A percentile compares a stretch with the other conserved stretches of the same genome.
Evolutionary conservation across 2,888 invertebrate genomes (phyloP).

Genomic region (Junonia oenone): DNA sequence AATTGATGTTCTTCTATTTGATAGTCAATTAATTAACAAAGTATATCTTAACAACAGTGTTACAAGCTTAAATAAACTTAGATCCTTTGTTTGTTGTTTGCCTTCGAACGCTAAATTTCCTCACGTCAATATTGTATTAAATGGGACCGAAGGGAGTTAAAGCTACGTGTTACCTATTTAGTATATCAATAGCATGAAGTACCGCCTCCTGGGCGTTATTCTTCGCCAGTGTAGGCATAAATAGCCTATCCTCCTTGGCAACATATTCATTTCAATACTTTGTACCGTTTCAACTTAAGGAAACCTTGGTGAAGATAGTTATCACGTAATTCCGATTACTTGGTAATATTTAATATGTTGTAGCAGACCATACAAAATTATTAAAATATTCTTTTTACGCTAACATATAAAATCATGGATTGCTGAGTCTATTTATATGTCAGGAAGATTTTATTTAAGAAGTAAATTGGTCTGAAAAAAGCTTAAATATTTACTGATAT

Average conservation of each 20-base stretch:
- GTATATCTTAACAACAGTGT: neutral
- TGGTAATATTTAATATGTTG: no score
- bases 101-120: slow-evolving; percentile 13
- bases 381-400: no score
- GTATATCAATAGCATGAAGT: slow-evolving; percentile 17
- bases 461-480: no score
- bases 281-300: slow-evolving; percentile 21
- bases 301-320: slow-evolving; percentile 4
- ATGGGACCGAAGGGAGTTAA: slow-evolving; percentile 9
- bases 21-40: neutral
- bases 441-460: no score
- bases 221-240: slow-evolving; percentile 3
- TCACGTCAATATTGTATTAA: slow-evolving; percentile 20
- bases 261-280: slow-evolving; percentile 42
- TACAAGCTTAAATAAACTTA: slow-evolving; percentile 2
- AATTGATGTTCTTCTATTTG: neutral
- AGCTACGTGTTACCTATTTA: slow-evolving; percentile 15
- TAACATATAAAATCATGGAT: no score
- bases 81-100: slow-evolving; percentile 11
- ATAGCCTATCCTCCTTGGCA: slow-evolving; percentile 5
- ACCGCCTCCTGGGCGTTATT: slow-evolving; percentile 8
- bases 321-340: no score
- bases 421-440: no score
- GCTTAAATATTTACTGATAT: no score
- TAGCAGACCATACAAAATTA: no score